These are phyloP conservation scores for Lateolabrax maculatus DNA, from an alignment of 2,797 vertebrate species.

Conservation along the genomic window DNA sequence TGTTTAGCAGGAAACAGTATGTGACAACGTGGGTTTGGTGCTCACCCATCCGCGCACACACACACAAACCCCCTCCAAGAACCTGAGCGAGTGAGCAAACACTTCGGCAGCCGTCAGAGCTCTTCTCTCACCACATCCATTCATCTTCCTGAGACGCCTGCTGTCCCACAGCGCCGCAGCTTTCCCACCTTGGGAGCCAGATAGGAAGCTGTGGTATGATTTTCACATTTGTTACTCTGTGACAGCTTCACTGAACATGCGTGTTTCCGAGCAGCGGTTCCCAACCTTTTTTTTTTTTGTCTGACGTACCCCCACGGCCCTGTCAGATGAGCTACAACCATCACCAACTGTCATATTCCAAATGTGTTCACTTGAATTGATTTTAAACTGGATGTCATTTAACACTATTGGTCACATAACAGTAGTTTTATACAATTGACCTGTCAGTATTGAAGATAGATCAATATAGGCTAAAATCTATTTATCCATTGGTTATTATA, in stretches of 20 bases:
- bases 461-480: too few relatives aligned
- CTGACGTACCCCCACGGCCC: background rate
- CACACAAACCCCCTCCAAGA: conserved; percentile 22
- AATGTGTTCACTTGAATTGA: background rate
- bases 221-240: conserved; percentile 53
- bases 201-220: conserved; percentile 60
- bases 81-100: conserved; percentile 55
- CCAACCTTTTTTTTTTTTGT: background rate
- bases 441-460: background rate
- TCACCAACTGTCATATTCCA: background rate
- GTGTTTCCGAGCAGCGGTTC: conserved; percentile 14
- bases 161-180: conserved; percentile 50
- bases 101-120: conserved; percentile 53
- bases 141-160: conserved; percentile 63
- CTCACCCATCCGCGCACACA: conserved; percentile 41
- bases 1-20: conserved; percentile 70
- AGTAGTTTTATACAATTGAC: background rate
- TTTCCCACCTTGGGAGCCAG: conserved; percentile 63
- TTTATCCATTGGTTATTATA: too few relatives aligned
- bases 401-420: background rate
- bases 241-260: conserved; percentile 47
- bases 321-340: conserved; percentile 8
- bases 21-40: conserved; percentile 63
- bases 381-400: background rate
- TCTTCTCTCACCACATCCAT: conserved; percentile 69